Conservation (phyloP, 2,113 vertebrate genomes). For the Daphoenositta chrysoptera region DNA sequence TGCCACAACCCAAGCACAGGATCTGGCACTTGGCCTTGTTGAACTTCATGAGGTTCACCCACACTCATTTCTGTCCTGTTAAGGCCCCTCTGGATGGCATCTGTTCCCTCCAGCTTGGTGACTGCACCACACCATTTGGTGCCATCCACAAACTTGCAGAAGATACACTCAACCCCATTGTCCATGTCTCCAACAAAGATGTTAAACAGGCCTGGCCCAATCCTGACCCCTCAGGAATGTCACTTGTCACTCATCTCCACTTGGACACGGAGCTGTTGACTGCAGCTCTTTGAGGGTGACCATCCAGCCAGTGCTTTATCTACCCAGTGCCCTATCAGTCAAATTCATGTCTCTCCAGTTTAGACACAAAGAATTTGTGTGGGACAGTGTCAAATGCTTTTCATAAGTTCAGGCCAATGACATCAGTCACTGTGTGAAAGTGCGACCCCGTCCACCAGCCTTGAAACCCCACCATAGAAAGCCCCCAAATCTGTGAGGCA, state of each 20-base stretch:
- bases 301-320: neutral
- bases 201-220: neutral
- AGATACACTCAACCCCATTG: neutral
- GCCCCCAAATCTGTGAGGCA: neutral
- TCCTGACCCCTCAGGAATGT: accelerated
- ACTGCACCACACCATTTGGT: neutral
- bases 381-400: neutral
- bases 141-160: neutral
- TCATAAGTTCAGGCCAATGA: neutral
- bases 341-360: neutral
- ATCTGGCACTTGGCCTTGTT: neutral
- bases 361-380: neutral
- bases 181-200: neutral
- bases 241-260: neutral
- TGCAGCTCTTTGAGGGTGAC: too few relatives aligned
- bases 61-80: neutral
- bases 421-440: neutral
- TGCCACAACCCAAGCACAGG: accelerated
- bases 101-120: neutral
- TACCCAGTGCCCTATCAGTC: accelerated
- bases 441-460: neutral
- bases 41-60: neutral
- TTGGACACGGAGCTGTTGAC: neutral
- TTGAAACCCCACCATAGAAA: accelerated
- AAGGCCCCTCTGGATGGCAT: neutral